Evolutionary conservation across 2,113 vertebrate species (phyloP), one percentile per base, ranked within the genome.

Genomic region (Theristicus caerulescens): DNA sequence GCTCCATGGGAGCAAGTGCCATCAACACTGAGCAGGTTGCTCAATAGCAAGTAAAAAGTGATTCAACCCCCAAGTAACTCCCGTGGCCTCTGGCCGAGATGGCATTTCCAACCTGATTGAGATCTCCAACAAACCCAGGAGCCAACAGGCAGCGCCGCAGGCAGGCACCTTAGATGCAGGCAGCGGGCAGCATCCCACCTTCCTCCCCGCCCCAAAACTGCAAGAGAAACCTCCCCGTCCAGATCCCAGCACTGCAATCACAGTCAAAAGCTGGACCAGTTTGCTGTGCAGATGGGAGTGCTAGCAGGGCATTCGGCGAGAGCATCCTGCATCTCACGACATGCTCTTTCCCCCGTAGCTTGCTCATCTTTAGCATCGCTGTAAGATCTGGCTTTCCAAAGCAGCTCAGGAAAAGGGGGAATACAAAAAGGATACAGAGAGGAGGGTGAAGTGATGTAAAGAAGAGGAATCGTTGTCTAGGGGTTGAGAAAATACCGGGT

Each of bases 51-150:
- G 4, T 2, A 25, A 44, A 78, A 40, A 55, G 67, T 1, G 4
- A 27, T 4, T 55, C 18, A 38, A 2, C 7, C 20, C 51, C 31
- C 49, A 29, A 7, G 15, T 7, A 25, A 55, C 38, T 59, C 61
- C 62, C 1, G 1, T 5, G 54, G 26, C n/a, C 15, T 24, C 44
- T 3, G 5, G 7, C 64, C 7, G 1, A 14, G 36, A 2, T 1
- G 29, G 4, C 1, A 6, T 31, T 69, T 32, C 64, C 84, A 59
- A 12, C 29, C 5, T 3, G 8, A 4, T 25, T 16, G 26, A 1
- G 15, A 5, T 42, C 34, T 11, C 76, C 84, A 51, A 8, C 16
- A 7, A 26, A 11, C 2, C 58, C 59, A 6, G 72, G 52, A 32
- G 64, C 51, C 3, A 10, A 4, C 9, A 5, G 62, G 70, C 57